Evolutionary conservation across 2,888 invertebrate genomes (phyloP).

Genomic region (Andrena haemorrhoa): DNA sequence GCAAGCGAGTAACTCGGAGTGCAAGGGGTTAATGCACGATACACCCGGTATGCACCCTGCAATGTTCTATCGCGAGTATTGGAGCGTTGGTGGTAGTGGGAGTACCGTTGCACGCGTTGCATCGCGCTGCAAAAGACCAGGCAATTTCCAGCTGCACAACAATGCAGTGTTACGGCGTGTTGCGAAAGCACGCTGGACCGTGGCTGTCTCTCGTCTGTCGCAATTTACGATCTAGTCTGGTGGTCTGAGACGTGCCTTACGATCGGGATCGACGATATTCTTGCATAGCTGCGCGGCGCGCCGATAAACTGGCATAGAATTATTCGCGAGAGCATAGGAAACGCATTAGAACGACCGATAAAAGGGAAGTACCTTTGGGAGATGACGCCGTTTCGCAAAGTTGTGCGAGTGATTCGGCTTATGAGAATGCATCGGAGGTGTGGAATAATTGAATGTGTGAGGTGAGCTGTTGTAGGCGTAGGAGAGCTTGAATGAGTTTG

Average conservation of each 20-base stretch:
- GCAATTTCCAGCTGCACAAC: constrained; percentile 70
- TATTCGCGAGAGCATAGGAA: constrained; percentile 27
- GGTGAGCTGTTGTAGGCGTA: background rate
- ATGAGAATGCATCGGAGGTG: background rate
- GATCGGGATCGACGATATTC: constrained; percentile 51
- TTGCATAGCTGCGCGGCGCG: constrained; percentile 12
- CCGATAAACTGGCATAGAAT: constrained; percentile 16
- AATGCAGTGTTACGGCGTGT: constrained; percentile 71
- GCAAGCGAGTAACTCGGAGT: background rate
- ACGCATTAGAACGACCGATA: constrained; percentile 34
- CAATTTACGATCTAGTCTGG: constrained; percentile 64
- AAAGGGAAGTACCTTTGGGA: background rate
- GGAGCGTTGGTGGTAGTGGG: constrained; percentile 48
- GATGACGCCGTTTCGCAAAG: background rate
- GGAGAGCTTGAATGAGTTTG: background rate
- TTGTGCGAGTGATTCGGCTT: background rate
- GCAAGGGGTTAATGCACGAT: background rate
- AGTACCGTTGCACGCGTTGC: constrained; percentile 70
- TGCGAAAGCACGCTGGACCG: constrained; percentile 60
- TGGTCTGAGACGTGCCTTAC: constrained; percentile 51
- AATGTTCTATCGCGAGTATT: background rate
- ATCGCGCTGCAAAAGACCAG: constrained; percentile 59
- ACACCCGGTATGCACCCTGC: constrained; percentile 39
- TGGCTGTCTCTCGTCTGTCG: constrained; percentile 80
- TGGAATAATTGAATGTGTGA: background rate